Conservation (phyloP, 2,113 vertebrate genomes). For the Malurus elegans region DNA sequence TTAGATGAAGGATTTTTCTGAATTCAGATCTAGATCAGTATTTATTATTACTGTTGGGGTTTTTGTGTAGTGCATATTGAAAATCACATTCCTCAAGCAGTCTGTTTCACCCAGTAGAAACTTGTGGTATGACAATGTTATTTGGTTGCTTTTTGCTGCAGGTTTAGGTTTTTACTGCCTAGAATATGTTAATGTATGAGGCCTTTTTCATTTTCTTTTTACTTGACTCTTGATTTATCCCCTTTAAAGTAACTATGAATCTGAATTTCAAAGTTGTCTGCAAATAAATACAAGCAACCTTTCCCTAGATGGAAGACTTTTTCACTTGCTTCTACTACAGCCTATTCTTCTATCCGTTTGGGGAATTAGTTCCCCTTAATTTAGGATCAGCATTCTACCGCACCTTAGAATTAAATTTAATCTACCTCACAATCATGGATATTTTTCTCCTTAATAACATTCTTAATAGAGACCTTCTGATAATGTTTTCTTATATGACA, state of each 20-base stretch:
- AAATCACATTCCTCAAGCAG: background rate
- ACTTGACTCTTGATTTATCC: background rate
- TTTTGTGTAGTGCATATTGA: background rate
- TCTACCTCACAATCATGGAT: background rate
- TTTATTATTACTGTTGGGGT: background rate
- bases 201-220: background rate
- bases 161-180: background rate
- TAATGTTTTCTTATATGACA: accelerated
- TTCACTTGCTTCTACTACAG: background rate
- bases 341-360: background rate
- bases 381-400: background rate
- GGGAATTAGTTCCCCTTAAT: background rate
- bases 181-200: background rate
- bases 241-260: background rate
- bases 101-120: background rate
- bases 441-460: background rate
- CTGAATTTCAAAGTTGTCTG: background rate
- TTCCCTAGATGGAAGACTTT: background rate
- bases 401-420: background rate
- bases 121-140: background rate
- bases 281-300: background rate
- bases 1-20: background rate
- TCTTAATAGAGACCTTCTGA: background rate
- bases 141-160: background rate
- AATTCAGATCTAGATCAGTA: background rate